These are phyloP conservation scores for Halichoeres trimaculatus DNA, from an alignment of 2,113 vertebrate species.

Conservation along the genomic window DNA sequence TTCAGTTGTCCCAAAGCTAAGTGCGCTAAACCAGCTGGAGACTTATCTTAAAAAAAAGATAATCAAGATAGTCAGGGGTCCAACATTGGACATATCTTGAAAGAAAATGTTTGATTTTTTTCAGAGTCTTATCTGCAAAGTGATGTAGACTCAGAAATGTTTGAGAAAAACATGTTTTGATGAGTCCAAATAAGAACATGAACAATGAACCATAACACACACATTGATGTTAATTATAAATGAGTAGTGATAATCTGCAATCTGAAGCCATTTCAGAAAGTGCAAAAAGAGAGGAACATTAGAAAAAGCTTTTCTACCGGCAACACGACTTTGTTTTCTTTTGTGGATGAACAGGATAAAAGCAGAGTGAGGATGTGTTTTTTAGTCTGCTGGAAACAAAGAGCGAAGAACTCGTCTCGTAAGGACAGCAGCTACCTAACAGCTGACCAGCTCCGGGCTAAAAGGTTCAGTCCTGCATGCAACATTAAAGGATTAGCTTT, in stretches of 20 bases:
- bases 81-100: too few species aligned
- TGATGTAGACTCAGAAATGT: too few species aligned
- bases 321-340: constrained; percentile 3
- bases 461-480: neutral
- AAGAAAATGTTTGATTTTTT: too few species aligned
- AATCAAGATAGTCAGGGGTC: too few species aligned
- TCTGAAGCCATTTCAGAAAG: too few species aligned
- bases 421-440: neutral
- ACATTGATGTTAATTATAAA: too few species aligned
- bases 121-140: too few species aligned
- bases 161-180: too few species aligned
- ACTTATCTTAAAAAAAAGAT: neutral
- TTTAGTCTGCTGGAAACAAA: neutral
- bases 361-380: neutral
- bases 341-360: constrained; percentile 40
- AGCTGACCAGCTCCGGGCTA: constrained; percentile 21
- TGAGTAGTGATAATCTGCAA: too few species aligned
- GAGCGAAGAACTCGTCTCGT: neutral
- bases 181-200: too few species aligned
- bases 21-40: neutral
- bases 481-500: constrained; percentile 22
- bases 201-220: too few species aligned
- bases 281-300: neutral
- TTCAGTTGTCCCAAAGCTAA: neutral
- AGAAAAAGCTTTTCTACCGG: neutral